phyloP scores from a whole-genome alignment of 2,888 invertebrate genomes.

The Dryobota labecula region DNA sequence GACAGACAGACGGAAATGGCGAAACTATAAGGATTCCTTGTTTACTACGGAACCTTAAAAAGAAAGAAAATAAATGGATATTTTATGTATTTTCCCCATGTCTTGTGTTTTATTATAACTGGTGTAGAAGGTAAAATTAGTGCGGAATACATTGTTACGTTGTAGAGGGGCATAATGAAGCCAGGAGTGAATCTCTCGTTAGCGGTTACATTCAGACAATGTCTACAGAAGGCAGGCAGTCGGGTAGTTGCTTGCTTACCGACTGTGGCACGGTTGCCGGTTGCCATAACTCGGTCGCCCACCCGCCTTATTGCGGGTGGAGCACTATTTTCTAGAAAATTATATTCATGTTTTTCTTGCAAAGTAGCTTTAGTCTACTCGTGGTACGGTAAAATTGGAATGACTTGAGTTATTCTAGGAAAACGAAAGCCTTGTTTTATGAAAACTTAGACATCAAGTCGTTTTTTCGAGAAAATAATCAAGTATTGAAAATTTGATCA shows the following conservation, averaged over 20 bases:
- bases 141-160: not conserved
- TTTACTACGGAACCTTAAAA: too few species aligned
- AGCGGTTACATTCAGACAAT: slow-evolving; percentile 25
- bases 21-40: too few species aligned
- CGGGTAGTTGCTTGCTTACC: slow-evolving; percentile 37
- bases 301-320: slow-evolving; percentile 16
- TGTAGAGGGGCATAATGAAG: not conserved
- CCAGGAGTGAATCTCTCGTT: slow-evolving; percentile 34
- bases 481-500: not conserved
- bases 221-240: slow-evolving; percentile 15
- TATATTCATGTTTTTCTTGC: slow-evolving; percentile 37
- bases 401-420: not conserved
- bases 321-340: slow-evolving; percentile 30
- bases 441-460: not conserved
- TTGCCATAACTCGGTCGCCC: slow-evolving; percentile 27
- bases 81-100: slow-evolving; percentile 5
- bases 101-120: slow-evolving; percentile 12
- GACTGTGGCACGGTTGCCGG: slow-evolving; percentile 14
- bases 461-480: not conserved
- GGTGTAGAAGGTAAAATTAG: slow-evolving; percentile 3
- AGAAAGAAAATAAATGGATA: slow-evolving; percentile 46
- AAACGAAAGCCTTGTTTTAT: not conserved
- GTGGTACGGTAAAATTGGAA: not conserved
- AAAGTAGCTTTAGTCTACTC: slow-evolving; percentile 19
- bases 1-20: too few species aligned